Evolutionary conservation across 2,888 invertebrate species (phyloP).

Genomic region (Matsumyia berberina): DNA sequence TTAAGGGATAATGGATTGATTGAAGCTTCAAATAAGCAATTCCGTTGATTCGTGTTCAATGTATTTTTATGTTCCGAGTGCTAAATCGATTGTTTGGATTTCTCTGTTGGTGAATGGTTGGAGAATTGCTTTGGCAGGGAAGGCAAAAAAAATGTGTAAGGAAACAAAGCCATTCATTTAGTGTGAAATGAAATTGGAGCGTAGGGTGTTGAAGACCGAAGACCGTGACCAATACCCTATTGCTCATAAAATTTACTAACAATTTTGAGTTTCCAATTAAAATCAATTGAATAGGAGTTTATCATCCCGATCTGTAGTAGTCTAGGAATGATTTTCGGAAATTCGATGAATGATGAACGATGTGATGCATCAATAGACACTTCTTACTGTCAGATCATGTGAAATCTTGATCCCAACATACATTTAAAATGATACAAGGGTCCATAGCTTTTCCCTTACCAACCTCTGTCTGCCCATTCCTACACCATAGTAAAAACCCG

Average conservation of each 20-base stretch:
- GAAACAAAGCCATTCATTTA: not conserved
- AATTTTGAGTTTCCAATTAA: too few species aligned
- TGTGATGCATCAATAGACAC: too few species aligned
- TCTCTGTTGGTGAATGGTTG: slow-evolving; percentile 16
- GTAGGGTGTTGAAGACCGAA: not conserved
- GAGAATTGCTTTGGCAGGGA: slow-evolving; percentile 4
- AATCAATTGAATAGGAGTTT: not conserved
- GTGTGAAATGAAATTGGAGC: not conserved
- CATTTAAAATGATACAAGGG: too few species aligned
- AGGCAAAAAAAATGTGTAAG: not conserved
- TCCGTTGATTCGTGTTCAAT: slow-evolving; percentile 28
- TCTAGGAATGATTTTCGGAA: too few species aligned
- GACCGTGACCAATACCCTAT: not conserved
- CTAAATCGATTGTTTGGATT: slow-evolving; percentile 45
- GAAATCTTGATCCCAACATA: too few species aligned
- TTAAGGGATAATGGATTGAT: slow-evolving; percentile 62
- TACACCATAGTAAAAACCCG: too few species aligned
- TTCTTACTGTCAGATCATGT: too few species aligned
- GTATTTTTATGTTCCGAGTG: slow-evolving; percentile 23
- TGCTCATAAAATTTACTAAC: too few species aligned
- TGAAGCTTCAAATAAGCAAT: slow-evolving; percentile 60
- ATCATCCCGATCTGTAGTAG: not conserved
- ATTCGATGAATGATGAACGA: too few species aligned
- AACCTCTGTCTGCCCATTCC: too few species aligned
- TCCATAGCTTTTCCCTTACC: too few species aligned